Base-by-base conservation (phyloP, 2,113 vertebrate genomes). In the Pterocles orientalis region DNA sequence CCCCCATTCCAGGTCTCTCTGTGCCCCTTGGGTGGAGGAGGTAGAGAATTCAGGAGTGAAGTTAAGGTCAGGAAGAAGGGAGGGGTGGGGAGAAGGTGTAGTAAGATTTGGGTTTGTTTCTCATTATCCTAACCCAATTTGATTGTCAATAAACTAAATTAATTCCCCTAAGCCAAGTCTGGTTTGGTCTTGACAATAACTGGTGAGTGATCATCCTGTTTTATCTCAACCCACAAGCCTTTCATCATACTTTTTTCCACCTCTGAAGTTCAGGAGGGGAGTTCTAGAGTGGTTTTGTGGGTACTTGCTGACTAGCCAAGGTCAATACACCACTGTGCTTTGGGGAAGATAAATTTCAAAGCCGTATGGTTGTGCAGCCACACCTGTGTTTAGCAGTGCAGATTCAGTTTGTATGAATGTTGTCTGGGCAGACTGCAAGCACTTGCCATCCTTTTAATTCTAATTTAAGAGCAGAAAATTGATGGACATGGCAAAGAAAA, bases 11-110 rank as follows among this genome's bases (percentile, higher is more conserved):
- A 14, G 1, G 2, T 29, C 2, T 9, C 1, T 4, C 5, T 51
- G 4, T 2, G 6, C 12, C 1, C 1, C 3, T 41, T 1, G 0
- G 1, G 0, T 3, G 7, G 3, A 57, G 6, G 8, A 54, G 6
- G 3, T 5, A 26, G 18, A 61, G 25, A 57, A 51, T 12, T 54
- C 3, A 2, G 13, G 20, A 53, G 2, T 33, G 10, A 75, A 41
- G 21, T 1, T 51, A 57, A 77, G 8, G 20, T 25, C 10, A 33
- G 19, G 19, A 88, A 73, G 24, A 82, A 86, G 14, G 11, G 31
- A 65, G 1, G 3, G 1, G 6, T n/a, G 6, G 10, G 6, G 4
- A 29, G 3, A 45, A 60, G 5, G 5, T 34, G 15, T 29, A 48
- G 54, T 18, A 68, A 54, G 41, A 50, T 65, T 60, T 54, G 5